Conservation (phyloP, 2,797 vertebrate species). For the Percopsis omiscomaycus region DNA sequence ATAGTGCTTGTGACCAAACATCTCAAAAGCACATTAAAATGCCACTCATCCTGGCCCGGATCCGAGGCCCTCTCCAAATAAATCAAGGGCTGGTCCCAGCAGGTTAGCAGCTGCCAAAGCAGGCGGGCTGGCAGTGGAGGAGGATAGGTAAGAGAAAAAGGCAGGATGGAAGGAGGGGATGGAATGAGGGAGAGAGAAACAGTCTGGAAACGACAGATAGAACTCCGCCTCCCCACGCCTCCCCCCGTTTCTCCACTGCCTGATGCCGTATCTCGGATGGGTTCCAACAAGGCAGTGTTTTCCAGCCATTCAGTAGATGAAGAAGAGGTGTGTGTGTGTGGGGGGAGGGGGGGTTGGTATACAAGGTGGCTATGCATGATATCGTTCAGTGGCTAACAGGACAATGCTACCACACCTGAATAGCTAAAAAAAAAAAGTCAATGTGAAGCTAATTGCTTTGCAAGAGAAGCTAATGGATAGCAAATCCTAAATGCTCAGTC, state of each 20-base stretch:
- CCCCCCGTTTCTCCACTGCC: slow-evolving; percentile 20
- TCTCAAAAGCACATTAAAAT: slow-evolving; percentile 85
- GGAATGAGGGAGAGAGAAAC: slow-evolving; percentile 15
- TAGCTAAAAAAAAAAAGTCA: slow-evolving; percentile 1
- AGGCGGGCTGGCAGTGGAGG: slow-evolving; percentile 47
- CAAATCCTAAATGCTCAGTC: slow-evolving; percentile 34
- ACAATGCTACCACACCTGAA: slow-evolving; percentile 39
- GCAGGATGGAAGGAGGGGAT: slow-evolving; percentile 5
- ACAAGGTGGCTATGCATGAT: background rate
- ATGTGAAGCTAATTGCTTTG: slow-evolving; percentile 40
- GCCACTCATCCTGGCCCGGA: slow-evolving; percentile 77
- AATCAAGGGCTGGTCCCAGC: slow-evolving; percentile 76
- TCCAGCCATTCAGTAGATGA: slow-evolving; percentile 16
- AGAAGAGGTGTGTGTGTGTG: no score
- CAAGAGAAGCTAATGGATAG: slow-evolving; percentile 47
- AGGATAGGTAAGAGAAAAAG: slow-evolving; percentile 44
- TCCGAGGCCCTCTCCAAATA: slow-evolving; percentile 76
- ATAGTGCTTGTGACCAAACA: slow-evolving; percentile 84
- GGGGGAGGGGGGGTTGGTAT: background rate
- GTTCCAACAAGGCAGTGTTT: slow-evolving; percentile 30
- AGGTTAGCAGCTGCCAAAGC: slow-evolving; percentile 67
- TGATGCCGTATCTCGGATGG: slow-evolving; percentile 36
- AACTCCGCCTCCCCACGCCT: slow-evolving; percentile 13
- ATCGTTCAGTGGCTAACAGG: slow-evolving; percentile 20
- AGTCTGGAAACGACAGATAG: slow-evolving; percentile 50